Evolutionary conservation across 2,797 vertebrate genomes (phyloP).

Genomic region (Lophura swinhoii): DNA sequence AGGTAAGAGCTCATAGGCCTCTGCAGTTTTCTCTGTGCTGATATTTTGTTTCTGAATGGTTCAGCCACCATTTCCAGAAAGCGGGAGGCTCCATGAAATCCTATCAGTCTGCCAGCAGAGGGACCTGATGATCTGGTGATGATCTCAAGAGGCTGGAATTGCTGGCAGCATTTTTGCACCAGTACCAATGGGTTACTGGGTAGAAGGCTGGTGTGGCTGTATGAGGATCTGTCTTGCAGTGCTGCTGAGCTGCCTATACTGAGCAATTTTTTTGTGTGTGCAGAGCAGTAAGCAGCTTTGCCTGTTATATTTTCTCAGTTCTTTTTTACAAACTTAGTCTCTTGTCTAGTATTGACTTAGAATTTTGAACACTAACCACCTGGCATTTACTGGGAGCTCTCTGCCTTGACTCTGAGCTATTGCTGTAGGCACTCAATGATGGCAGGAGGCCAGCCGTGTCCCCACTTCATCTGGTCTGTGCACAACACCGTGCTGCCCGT

Average conservation of each 20-base stretch:
- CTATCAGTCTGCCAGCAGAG: conserved; percentile 23
- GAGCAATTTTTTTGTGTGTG: not conserved
- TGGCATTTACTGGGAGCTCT: not conserved
- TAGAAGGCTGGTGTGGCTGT: not conserved
- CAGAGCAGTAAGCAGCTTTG: not conserved
- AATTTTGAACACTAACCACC: not conserved
- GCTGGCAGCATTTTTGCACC: not conserved
- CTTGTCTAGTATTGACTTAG: not conserved
- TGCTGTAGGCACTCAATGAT: not conserved
- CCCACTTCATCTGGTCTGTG: rapidly evolving
- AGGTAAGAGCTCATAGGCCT: not conserved
- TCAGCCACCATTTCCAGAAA: not conserved
- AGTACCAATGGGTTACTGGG: not conserved
- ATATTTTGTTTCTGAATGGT: not conserved
- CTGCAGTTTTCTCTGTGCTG: not conserved
- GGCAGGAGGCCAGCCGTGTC: not conserved
- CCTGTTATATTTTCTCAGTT: not conserved
- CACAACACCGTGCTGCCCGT: not conserved
- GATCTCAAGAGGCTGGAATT: not conserved
- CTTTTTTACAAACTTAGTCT: not conserved
- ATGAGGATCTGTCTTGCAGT: not conserved
- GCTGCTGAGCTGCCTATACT: not conserved
- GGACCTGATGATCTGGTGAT: not conserved
- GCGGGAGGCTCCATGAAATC: not conserved
- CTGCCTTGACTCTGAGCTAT: not conserved